These are phyloP conservation scores for Crocodylus rhombifer DNA, from an alignment of 2,797 vertebrate genomes.

Conservation along the genomic window DNA sequence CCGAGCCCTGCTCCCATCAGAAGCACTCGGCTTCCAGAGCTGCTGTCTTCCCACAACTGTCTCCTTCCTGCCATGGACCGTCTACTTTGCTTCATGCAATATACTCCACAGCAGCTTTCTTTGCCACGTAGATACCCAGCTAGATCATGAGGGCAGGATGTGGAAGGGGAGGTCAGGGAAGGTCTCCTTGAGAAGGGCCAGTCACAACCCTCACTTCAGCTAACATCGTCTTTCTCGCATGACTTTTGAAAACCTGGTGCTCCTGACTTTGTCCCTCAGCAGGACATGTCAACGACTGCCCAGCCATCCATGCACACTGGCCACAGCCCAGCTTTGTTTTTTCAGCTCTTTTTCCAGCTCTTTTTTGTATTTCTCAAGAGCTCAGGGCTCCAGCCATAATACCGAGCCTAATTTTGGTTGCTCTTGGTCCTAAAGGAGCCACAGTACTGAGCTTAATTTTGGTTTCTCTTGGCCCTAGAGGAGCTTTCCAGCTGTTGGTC, in stretches of 20 bases:
- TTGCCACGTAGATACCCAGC: background rate
- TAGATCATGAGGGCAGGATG: background rate
- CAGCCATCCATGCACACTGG: too few species aligned
- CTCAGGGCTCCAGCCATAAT: rapidly evolving
- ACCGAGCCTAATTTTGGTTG: background rate
- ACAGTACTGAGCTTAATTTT: too few species aligned
- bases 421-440: background rate
- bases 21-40: background rate
- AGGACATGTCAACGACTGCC: too few species aligned
- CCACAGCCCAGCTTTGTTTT: background rate
- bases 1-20: background rate
- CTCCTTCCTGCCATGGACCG: background rate
- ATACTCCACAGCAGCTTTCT: background rate
- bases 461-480: background rate
- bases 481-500: background rate
- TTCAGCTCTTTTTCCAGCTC: background rate
- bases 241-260: background rate
- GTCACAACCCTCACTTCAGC: background rate
- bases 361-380: background rate
- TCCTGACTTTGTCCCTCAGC: background rate
- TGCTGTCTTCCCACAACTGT: background rate
- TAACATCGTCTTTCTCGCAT: background rate
- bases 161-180: background rate
- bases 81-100: background rate
- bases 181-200: background rate